Percentiles rank a stretch among this genome's conserved stretches.
These are phyloP conservation scores for Noctuana brunneofusca DNA, from an alignment of 2,888 invertebrate genomes.

Conservation along the genomic window DNA sequence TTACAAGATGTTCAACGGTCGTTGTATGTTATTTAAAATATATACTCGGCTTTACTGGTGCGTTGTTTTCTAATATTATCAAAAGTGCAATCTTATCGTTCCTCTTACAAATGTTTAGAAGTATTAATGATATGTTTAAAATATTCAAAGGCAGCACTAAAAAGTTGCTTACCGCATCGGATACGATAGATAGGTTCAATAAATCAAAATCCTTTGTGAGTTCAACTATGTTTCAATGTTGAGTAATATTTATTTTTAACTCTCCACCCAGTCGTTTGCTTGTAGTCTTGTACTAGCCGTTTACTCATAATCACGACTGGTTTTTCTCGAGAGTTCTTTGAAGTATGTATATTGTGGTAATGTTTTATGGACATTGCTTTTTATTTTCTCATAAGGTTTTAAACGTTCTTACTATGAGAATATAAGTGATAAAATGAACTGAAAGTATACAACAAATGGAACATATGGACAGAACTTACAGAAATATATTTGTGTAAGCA, in stretches of 20 bases:
- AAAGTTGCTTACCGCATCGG: constrained; percentile 20
- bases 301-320: constrained; percentile 44
- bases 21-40: not conserved
- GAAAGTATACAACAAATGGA: too few relatives aligned
- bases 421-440: too few relatives aligned
- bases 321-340: constrained; percentile 19
- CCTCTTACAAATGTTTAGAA: not conserved
- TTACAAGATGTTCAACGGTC: constrained; percentile 2
- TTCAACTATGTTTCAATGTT: constrained; percentile 35
- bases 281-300: constrained; percentile 44
- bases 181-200: constrained; percentile 21
- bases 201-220: constrained; percentile 29
- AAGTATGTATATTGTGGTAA: not conserved
- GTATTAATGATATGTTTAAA: not conserved
- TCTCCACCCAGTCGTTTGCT: constrained; percentile 49
- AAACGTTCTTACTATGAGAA: not conserved
- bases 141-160: not conserved
- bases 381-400: not conserved
- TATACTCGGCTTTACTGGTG: not conserved
- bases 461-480: not conserved
- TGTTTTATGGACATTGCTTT: not conserved
- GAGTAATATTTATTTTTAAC: constrained; percentile 55
- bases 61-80: not conserved
- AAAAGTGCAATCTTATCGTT: not conserved
- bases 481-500: not conserved